Percentiles rank a stretch among this genome's conserved stretches.
These are phyloP conservation scores for Aurelia coerulea DNA, from an alignment of 30 jellyfish, hydroid and myxozoan genomes.

Conservation along the genomic window DNA sequence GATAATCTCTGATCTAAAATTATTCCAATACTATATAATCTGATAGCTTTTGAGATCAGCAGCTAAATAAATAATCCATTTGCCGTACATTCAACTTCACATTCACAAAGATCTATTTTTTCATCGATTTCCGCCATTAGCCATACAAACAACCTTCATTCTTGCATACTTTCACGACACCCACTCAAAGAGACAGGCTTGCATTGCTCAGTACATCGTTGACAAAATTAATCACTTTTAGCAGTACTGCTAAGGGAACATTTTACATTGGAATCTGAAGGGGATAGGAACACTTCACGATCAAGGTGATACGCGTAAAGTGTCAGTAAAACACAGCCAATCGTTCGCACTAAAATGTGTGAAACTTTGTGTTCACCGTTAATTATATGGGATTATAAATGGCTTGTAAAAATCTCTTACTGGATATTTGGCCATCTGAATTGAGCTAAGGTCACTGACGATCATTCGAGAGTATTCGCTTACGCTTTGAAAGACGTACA, in stretches of 20 bases:
- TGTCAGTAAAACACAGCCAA: too few species aligned
- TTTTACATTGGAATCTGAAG: too few species aligned
- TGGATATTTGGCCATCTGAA: constrained; percentile 24
- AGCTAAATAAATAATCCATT: constrained; percentile 58
- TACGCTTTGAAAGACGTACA: constrained; percentile 1
- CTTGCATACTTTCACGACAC: constrained; percentile 4
- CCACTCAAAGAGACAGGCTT: too few species aligned
- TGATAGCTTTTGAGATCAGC: constrained; percentile 60
- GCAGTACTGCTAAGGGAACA: too few species aligned
- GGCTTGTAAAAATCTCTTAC: constrained; percentile 33
- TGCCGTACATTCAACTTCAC: constrained; percentile 25
- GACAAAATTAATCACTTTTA: too few species aligned
- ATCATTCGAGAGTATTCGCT: too few species aligned
- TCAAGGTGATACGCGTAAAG: too few species aligned
- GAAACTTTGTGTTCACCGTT: constrained; percentile 32
- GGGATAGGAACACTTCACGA: too few species aligned
- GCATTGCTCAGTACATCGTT: too few species aligned
- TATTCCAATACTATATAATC: constrained; percentile 45
- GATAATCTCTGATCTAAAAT: constrained; percentile 7
- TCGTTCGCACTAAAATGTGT: constrained; percentile 2
- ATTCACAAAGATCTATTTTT: constrained; percentile 40
- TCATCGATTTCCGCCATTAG: constrained; percentile 58
- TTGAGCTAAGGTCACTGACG: constrained; percentile 2
- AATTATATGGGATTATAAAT: constrained; percentile 57
- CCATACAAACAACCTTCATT: constrained; percentile 45